A percentile compares a stretch with the other conserved stretches of the same genome.
phyloP scores from a whole-genome alignment of 2,888 invertebrate genomes.

The Heliconius sara region DNA sequence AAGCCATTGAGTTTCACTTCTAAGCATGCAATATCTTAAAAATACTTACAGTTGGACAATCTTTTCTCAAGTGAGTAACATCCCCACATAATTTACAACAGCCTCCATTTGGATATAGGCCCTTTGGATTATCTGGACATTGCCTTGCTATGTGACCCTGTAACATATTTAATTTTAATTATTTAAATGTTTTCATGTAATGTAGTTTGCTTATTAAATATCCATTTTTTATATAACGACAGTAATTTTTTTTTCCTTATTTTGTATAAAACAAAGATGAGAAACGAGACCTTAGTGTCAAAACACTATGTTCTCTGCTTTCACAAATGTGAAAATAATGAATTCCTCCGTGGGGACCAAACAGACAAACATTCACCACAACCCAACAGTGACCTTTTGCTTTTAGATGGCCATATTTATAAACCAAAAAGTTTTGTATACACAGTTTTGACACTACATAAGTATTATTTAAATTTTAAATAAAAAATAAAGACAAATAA shows the following conservation, averaged over 20 bases:
- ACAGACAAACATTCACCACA: not conserved
- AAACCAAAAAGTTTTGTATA: too few species aligned
- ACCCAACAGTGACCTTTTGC: not conserved
- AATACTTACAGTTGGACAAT: slow-evolving; percentile 87
- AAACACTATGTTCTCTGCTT: not conserved
- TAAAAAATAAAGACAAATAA: too few species aligned
- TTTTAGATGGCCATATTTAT: not conserved
- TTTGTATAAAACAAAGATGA: not conserved
- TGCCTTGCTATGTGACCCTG: slow-evolving; percentile 93
- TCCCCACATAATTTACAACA: slow-evolving; percentile 93
- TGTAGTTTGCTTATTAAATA: too few species aligned
- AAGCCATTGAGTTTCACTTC: too few species aligned
- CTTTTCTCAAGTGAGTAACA: slow-evolving; percentile 92
- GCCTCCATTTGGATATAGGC: slow-evolving; percentile 93
- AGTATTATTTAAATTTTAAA: too few species aligned
- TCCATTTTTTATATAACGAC: too few species aligned
- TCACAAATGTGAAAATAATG: not conserved
- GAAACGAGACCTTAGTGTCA: not conserved
- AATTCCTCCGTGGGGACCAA: not conserved
- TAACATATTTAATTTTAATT: slow-evolving; percentile 45
- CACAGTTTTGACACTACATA: too few species aligned
- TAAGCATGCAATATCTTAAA: not conserved
- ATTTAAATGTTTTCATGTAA: too few species aligned
- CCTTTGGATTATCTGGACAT: slow-evolving; percentile 94
- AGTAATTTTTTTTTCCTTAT: too few species aligned